Evolutionary conservation across 2,113 vertebrate genomes (phyloP).

Genomic region (Pluvialis apricaria): DNA sequence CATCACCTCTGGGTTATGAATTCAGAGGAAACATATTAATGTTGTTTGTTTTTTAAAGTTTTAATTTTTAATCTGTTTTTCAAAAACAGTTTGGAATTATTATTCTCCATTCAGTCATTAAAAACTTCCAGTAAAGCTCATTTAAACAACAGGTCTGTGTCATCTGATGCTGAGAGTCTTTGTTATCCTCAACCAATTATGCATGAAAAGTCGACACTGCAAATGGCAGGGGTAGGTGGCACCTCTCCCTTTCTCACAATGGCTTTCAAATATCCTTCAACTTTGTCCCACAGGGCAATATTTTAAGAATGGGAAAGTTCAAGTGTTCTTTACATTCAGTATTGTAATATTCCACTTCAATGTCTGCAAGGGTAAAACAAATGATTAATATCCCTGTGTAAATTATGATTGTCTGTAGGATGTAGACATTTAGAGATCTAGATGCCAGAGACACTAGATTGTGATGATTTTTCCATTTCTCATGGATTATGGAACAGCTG

Average conservation of each 20-base stretch:
- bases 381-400: not conserved
- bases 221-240: not conserved
- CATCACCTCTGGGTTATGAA: not conserved
- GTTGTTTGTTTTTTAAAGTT: not conserved
- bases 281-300: not conserved
- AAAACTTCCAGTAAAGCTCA: not conserved
- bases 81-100: not conserved
- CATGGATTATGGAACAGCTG: constrained; percentile 39
- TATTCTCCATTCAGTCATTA: not conserved
- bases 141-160: not conserved
- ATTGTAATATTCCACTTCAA: not conserved
- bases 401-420: not conserved
- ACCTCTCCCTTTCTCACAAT: not conserved
- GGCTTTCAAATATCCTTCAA: not conserved
- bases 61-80: not conserved
- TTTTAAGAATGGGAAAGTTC: not conserved
- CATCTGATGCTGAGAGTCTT: not conserved
- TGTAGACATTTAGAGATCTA: not conserved
- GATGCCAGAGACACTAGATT: not conserved
- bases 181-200: not conserved
- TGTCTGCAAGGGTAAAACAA: not conserved
- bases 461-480: not conserved
- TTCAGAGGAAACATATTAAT: not conserved
- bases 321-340: not conserved
- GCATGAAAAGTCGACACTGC: not conserved